Evolutionary conservation across 92 coral and sea anemone species (phyloP).

Genomic region (Diadumene lineata): DNA sequence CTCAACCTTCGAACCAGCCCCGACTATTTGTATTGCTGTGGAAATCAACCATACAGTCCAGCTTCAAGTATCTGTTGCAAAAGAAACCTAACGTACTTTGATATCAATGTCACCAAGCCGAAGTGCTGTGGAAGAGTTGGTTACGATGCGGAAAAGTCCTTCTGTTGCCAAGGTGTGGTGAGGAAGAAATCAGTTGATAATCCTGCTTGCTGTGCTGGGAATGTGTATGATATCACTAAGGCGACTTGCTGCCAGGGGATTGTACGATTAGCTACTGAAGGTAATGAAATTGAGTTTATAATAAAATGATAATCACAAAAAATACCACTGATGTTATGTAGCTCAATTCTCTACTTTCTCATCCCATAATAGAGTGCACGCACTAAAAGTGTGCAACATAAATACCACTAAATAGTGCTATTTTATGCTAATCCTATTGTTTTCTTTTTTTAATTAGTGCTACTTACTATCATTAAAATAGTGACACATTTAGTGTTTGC

Average conservation of each 20-base stretch:
- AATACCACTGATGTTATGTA: too few species aligned
- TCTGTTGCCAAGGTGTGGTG: conserved; percentile 25
- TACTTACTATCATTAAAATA: too few species aligned
- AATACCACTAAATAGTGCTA: too few species aligned
- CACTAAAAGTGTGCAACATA: too few species aligned
- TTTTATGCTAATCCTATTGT: too few species aligned
- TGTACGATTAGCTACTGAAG: conserved; percentile 21
- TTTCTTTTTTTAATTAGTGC: too few species aligned
- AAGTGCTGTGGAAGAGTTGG: conserved; percentile 22
- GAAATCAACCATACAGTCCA: conserved; percentile 14
- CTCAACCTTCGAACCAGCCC: conserved; percentile 7
- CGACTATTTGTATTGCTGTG: conserved; percentile 34
- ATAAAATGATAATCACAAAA: too few species aligned
- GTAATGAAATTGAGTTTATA: neutral
- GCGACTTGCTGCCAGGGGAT: conserved; percentile 33
- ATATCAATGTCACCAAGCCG: conserved; percentile 5
- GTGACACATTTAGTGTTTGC: too few species aligned
- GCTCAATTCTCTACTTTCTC: too few species aligned
- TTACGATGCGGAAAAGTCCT: conserved; percentile 26
- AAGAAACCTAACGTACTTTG: conserved; percentile 1
- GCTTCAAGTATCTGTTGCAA: conserved; percentile 25
- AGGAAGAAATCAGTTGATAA: conserved; percentile 11
- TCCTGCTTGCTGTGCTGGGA: conserved; percentile 26
- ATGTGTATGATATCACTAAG: conserved; percentile 16
- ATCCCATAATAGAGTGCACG: too few species aligned